Base-by-base conservation (phyloP, 2,888 invertebrate species). In the Pycnomerus fuliginosus region DNA sequence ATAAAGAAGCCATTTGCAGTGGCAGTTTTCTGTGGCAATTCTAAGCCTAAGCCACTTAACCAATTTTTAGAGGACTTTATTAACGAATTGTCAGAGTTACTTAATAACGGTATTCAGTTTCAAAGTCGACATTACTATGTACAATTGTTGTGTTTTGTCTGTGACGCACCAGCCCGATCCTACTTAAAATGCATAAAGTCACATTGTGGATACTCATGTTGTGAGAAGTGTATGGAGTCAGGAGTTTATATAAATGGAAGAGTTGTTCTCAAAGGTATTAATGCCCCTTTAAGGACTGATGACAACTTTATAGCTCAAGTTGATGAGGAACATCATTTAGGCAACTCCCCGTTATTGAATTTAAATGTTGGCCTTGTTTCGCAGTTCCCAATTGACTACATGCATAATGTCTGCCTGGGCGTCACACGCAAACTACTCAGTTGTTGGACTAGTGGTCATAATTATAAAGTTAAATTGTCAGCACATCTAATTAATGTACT, bases 391-490 rank as follows among this genome's bases (percentile, higher is more conserved):
- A 24, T 50, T 3, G 52, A 54, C 37, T 46, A 46, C 16, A 37
- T 46, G 33, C 46, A 46, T 42, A 16, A 42, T 16, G 35, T 25
- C 17, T 50, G 44, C 27, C 37, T 50, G 22, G 52, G 50, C 29
- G 47, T 51, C 16, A 46, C 48, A 16, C 39, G 44, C 34, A 46
- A 49, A 44, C 24, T 53, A 17, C 35, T 48, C 28, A 24, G 34
- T 44, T 29, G 29, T 31, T 48, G 48, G 44, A 32, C 30, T 23
- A 37, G 30, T 13, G 38, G n/a, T n/a, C n/a, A 30, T 35, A 33
- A 37, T 23, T 29, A 25, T 36, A 40, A 45, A 45, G 32, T 30
- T 13, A 24, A 27, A 11, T 17, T 36, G 1, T 12, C 13, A 8
- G 16, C n/a, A 16, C 13, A 17, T 14, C 11, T 12, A 29, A 16